Conservation (phyloP, 2,888 invertebrate species). For the Steinernema scapterisci region DNA sequence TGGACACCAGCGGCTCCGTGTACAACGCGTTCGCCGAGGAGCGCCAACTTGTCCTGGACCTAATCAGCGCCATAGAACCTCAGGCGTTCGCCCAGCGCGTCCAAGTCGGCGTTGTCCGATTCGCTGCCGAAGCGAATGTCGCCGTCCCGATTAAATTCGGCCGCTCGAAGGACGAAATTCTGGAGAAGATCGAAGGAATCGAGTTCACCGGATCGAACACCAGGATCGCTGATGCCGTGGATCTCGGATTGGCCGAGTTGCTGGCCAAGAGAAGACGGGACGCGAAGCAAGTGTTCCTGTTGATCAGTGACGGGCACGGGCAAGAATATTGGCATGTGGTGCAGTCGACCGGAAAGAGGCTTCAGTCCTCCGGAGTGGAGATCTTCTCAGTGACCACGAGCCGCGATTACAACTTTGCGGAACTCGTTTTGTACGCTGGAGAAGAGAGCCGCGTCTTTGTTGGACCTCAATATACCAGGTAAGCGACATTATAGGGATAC, state of each 20-base stretch:
- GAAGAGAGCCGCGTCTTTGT: constrained; percentile 48
- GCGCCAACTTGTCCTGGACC: constrained; percentile 46
- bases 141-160: constrained; percentile 41
- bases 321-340: constrained; percentile 55
- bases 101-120: constrained; percentile 50
- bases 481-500: too few species aligned
- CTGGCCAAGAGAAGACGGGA: background rate
- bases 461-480: constrained; percentile 40
- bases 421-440: constrained; percentile 52
- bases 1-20: constrained; percentile 58
- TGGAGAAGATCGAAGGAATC: constrained; percentile 43
- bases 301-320: constrained; percentile 59
- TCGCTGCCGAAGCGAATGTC: constrained; percentile 47
- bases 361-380: constrained; percentile 43
- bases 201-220: constrained; percentile 55
- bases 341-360: constrained; percentile 42
- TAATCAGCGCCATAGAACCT: constrained; percentile 42
- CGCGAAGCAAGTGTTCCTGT: constrained; percentile 43
- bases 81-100: constrained; percentile 13
- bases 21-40: constrained; percentile 49
- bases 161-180: constrained; percentile 38
- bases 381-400: constrained; percentile 53
- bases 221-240: constrained; percentile 52
- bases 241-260: constrained; percentile 38
- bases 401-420: constrained; percentile 47